Evolutionary conservation across 1,140 invertebrate genomes (phyloP), one percentile per base, ranked within the genome.

Genomic region (Zaprionus nigranus): DNA sequence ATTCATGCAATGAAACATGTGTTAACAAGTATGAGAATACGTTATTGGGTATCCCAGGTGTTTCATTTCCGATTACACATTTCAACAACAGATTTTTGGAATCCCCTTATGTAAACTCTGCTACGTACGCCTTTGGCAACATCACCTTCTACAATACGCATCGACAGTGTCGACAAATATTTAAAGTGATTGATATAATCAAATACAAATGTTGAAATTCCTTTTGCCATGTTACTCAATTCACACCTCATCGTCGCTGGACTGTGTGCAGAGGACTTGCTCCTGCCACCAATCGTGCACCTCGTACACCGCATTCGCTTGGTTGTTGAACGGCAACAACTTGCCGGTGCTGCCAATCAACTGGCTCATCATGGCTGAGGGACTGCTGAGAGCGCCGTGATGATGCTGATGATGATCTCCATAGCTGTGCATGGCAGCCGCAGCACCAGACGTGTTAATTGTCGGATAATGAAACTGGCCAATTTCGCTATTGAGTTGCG

Each of bases 211-310:
- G 11, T 24, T 51, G 20, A 51, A 51, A 51, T 51, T 51, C 20
- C 20, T 51, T 20, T 24, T 24, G 46, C 20, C 11, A 20, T 46
- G 40, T 12, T 51, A n/a, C 46, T 51, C 46, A 51, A 51, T 51
- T 51, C 46, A 61, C 12, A 88, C 65, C 74, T 95, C 94, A 20
- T 95, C 94, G 38, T 94, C 94, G 67, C 94, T 95, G 20, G 93
- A 93, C 61, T 95, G 94, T 15, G 93, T 94, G 79, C 93, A 94
- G 13, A 93, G 92, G 12, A 96, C 92, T 91, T 96, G 95, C 71
- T 96, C 95, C 60, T 94, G 93, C 95, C 95, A 95, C 95, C 95
- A 95, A 79, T 95, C 95, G 46, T 94, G 93, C 28, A 95, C 94
- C 82, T 95, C 95, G 58, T 93, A 81, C 68, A 94, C 93, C 3